phyloP scores from a whole-genome alignment of 2,797 vertebrate species.

The Tadarida brasiliensis region DNA sequence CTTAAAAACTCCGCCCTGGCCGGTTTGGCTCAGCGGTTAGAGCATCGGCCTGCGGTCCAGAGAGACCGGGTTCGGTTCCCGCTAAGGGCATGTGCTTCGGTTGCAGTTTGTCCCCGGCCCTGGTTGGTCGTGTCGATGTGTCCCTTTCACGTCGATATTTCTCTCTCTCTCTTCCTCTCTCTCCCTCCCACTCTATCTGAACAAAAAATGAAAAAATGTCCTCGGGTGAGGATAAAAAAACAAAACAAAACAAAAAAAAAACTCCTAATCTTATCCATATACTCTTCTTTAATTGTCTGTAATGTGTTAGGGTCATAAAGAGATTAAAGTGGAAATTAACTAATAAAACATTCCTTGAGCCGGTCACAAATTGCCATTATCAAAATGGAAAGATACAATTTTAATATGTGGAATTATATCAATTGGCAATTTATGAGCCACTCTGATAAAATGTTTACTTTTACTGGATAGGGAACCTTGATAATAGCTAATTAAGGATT shows the following conservation, averaged over 20 bases:
- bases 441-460: neutral
- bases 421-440: neutral
- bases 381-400: neutral
- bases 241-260: too few species aligned
- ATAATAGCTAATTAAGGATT: neutral
- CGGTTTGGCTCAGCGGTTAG: too few species aligned
- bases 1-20: conserved; percentile 40
- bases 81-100: too few species aligned
- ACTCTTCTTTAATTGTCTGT: neutral
- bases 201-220: too few species aligned
- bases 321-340: conserved; percentile 52
- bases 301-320: neutral
- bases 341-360: neutral
- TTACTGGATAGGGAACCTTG: neutral
- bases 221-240: too few species aligned
- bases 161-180: too few species aligned
- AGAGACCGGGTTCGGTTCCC: too few species aligned
- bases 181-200: too few species aligned
- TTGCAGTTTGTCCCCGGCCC: too few species aligned
- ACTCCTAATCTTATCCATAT: neutral
- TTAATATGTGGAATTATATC: neutral
- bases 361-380: neutral
- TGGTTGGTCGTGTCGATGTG: too few species aligned
- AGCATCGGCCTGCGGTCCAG: too few species aligned
- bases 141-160: too few species aligned